These are phyloP conservation scores for Machimus atricapillus DNA, from an alignment of 2,888 invertebrate species.

Conservation along the genomic window DNA sequence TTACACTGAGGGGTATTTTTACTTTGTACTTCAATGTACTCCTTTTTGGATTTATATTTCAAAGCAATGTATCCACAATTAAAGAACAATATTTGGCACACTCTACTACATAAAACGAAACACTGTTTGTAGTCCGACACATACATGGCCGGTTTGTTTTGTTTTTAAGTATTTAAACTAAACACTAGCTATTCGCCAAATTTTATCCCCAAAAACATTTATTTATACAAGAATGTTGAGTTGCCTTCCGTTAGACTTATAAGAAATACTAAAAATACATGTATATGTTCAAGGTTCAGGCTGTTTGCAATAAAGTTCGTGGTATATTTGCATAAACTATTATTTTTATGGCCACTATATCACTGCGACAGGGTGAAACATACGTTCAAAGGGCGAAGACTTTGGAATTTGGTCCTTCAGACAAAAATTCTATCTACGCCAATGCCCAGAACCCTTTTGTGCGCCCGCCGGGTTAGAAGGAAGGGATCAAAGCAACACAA, in stretches of 20 bases:
- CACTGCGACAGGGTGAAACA: background rate
- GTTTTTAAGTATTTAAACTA: no score
- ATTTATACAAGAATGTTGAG: background rate
- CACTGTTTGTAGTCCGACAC: no score
- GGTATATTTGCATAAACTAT: background rate
- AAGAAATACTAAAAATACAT: background rate
- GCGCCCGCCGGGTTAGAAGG: background rate
- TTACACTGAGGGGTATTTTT: no score
- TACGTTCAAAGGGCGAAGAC: background rate
- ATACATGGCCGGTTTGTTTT: no score
- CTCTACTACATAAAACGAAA: no score
- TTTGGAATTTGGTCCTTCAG: background rate
- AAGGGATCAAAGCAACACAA: background rate
- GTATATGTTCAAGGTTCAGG: no score
- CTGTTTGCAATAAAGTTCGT: background rate
- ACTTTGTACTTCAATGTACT: no score
- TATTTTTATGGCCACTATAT: background rate
- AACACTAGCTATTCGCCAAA: no score
- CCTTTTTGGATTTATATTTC: no score
- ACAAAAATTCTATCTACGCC: background rate
- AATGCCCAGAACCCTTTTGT: background rate
- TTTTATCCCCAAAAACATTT: no score
- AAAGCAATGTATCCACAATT: no score
- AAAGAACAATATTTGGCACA: no score
- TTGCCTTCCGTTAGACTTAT: background rate